Conservation (phyloP, 2,113 vertebrate species). For the Dromiciops gliroides region DNA sequence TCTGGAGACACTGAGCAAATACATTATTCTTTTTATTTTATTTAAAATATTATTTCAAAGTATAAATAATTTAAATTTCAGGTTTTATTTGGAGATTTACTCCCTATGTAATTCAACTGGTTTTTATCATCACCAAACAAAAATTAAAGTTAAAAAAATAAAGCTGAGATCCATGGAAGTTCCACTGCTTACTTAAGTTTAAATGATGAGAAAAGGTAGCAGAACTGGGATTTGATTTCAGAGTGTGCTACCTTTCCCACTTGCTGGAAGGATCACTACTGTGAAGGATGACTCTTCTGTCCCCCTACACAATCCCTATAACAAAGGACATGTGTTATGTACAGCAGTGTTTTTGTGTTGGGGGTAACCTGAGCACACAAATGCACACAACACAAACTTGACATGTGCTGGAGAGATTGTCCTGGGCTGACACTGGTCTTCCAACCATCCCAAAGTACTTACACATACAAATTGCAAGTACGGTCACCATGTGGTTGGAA, state of each 20-base stretch:
- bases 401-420: not conserved
- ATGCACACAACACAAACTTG: not conserved
- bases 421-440: not conserved
- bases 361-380: not conserved
- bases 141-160: not conserved
- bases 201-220: not conserved
- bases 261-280: not conserved
- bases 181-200: not conserved
- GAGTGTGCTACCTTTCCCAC: not conserved
- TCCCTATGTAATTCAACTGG: not conserved
- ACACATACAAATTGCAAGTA: conserved; percentile 24
- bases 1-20: not conserved
- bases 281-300: not conserved
- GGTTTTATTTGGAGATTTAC: not conserved
- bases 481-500: not conserved
- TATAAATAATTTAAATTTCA: not conserved
- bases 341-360: not conserved
- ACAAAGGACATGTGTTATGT: not conserved
- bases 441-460: not conserved
- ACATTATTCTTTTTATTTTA: not conserved
- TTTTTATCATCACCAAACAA: not conserved
- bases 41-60: not conserved
- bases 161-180: not conserved
- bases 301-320: not conserved
- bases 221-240: not conserved